A percentile compares a stretch with the other conserved stretches of the same genome.
Evolutionary conservation across 2,888 invertebrate genomes (phyloP).

Genomic region (Epiperipatus broadwayi): DNA sequence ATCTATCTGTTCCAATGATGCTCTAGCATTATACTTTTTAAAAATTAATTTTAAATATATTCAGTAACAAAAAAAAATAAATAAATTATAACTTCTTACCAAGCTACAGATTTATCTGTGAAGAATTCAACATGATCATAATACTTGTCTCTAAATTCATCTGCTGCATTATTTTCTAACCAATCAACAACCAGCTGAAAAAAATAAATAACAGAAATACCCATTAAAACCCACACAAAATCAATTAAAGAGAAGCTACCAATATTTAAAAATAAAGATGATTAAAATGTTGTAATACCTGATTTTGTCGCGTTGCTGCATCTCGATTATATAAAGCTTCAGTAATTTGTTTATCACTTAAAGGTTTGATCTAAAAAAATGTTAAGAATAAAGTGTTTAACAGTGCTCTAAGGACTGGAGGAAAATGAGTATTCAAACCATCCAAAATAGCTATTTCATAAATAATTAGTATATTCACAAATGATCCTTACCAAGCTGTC

Average conservation of each 20-base stretch:
- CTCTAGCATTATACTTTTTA: too few species aligned
- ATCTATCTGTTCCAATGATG: too few species aligned
- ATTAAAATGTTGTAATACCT: too few species aligned
- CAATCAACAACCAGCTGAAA: slow-evolving; percentile 69
- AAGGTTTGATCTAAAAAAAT: slow-evolving; percentile 22
- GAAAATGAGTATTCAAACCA: too few species aligned
- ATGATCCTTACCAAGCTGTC: slow-evolving; percentile 14
- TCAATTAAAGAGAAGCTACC: too few species aligned
- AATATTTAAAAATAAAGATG: too few species aligned
- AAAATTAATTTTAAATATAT: too few species aligned
- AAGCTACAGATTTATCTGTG: slow-evolving; percentile 59
- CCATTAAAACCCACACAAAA: too few species aligned
- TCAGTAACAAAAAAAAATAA: slow-evolving; percentile 1
- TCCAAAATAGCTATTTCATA: too few species aligned
- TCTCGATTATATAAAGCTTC: slow-evolving; percentile 39
- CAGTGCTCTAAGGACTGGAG: too few species aligned
- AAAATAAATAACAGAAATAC: slow-evolving; percentile 13
- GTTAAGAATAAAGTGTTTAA: too few species aligned
- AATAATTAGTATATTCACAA: too few species aligned
- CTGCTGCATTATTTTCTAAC: slow-evolving; percentile 61
- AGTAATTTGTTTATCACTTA: slow-evolving; percentile 42
- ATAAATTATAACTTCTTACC: slow-evolving; percentile 28
- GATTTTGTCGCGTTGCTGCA: slow-evolving; percentile 32
- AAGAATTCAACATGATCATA: slow-evolving; percentile 44
- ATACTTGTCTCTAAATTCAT: slow-evolving; percentile 30